phyloP scores from a whole-genome alignment of 53 echinoderm and acorn worm species.

The Paracentrotus lividus region DNA sequence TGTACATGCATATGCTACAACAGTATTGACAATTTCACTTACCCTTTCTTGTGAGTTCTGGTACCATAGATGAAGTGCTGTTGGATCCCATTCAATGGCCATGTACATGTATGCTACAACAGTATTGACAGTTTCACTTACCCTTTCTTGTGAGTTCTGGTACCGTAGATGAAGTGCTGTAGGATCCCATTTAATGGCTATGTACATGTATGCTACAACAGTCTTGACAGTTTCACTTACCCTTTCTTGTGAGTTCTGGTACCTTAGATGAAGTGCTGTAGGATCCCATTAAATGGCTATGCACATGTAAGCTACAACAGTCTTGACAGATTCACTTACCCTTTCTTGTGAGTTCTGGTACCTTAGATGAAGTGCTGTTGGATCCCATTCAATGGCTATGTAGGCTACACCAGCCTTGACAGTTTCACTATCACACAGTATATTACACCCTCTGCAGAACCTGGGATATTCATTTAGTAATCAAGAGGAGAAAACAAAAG shows the following conservation, averaged over 20 bases:
- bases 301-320: background rate
- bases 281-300: conserved; percentile 99
- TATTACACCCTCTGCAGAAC: conserved; percentile 98
- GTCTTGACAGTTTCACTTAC: conserved; percentile 81
- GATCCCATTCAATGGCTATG: conserved; percentile 99
- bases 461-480: conserved; percentile 61
- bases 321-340: conserved; percentile 56
- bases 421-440: conserved; percentile 79
- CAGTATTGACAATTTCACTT: too few species aligned
- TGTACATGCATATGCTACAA: too few species aligned
- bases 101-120: conserved; percentile 91
- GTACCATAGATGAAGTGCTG: conserved; percentile 93
- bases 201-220: conserved; percentile 89
- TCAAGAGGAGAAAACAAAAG: background rate
- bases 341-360: conserved; percentile 97
- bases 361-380: conserved; percentile 94
- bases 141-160: conserved; percentile 96
- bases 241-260: conserved; percentile 96
- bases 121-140: conserved; percentile 65
- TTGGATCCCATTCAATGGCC: too few species aligned
- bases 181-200: conserved; percentile 99
- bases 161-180: conserved; percentile 96
- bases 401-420: conserved; percentile 88
- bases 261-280: conserved; percentile 94
- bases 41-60: too few species aligned